Percentiles rank a stretch among this genome's conserved stretches.
phyloP scores from a whole-genome alignment of 2,888 invertebrate species.

The Lysandra bellargus region DNA sequence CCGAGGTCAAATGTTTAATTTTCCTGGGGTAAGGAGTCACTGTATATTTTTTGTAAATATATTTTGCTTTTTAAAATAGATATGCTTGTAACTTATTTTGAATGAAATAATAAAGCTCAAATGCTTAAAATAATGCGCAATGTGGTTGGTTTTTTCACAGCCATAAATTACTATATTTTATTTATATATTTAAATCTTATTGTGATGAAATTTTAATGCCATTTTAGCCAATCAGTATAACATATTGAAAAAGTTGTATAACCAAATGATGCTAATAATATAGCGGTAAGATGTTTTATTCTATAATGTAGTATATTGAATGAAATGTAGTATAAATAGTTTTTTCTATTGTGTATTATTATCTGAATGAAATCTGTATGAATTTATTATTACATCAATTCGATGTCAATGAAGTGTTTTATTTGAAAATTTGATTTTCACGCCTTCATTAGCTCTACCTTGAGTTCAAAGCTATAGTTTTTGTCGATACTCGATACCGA shows the following conservation, averaged over 20 bases:
- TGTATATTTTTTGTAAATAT: constrained; percentile 31
- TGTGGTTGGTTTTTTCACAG: constrained; percentile 11
- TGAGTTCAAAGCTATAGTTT: too few relatives aligned
- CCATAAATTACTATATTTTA: not conserved
- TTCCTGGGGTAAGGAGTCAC: not conserved
- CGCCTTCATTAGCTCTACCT: not conserved
- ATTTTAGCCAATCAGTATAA: constrained; percentile 71
- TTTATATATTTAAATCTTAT: constrained; percentile 52
- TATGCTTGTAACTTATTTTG: constrained; percentile 26
- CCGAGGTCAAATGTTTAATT: too few relatives aligned
- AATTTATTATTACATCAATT: constrained; percentile 76
- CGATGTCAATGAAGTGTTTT: constrained; percentile 56
- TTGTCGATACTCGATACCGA: too few relatives aligned
- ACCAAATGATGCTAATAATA: constrained; percentile 79
- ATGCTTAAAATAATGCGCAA: constrained; percentile 14
- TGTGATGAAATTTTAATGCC: constrained; percentile 77
- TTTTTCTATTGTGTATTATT: constrained; percentile 74
- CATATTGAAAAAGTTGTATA: constrained; percentile 70
- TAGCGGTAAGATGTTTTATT: constrained; percentile 71
- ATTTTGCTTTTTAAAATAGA: constrained; percentile 19
- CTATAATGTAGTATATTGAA: constrained; percentile 57
- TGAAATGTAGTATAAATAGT: constrained; percentile 69
- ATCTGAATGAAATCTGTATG: constrained; percentile 74
- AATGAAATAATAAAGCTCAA: constrained; percentile 18
- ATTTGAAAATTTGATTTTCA: constrained; percentile 35